Evolutionary conservation across 2,113 vertebrate species (phyloP).

Genomic region (Porphyrio hochstetteri): DNA sequence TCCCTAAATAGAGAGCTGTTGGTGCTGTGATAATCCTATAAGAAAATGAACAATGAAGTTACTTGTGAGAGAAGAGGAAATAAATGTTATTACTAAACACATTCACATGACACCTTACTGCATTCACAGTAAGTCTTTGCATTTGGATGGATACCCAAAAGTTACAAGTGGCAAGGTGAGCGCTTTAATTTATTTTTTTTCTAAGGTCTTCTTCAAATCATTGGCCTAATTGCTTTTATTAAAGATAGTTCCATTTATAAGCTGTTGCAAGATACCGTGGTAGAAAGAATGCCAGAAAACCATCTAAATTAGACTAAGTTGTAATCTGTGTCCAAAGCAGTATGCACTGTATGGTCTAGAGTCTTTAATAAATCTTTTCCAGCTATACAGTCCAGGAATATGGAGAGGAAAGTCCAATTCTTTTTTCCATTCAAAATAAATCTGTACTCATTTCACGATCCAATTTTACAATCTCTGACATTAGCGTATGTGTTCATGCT

Average conservation of each 20-base stretch:
- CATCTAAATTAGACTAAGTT: background rate
- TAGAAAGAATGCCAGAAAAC: conserved; percentile 30
- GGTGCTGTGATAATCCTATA: background rate
- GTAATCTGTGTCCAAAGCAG: conserved; percentile 36
- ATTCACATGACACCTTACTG: background rate
- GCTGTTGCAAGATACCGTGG: background rate
- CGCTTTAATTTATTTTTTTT: background rate
- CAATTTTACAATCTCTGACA: conserved; percentile 32
- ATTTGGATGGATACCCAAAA: background rate
- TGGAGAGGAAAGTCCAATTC: background rate
- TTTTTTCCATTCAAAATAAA: conserved; percentile 59
- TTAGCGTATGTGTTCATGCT: background rate
- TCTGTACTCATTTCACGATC: background rate
- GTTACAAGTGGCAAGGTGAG: background rate
- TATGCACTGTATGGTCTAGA: background rate
- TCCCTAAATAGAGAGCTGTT: background rate
- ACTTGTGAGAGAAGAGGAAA: background rate
- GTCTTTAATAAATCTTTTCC: conserved; percentile 44
- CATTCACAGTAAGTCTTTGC: background rate
- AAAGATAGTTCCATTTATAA: background rate
- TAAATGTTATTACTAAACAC: background rate
- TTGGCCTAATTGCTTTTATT: background rate
- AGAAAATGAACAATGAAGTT: background rate
- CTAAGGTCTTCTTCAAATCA: background rate
- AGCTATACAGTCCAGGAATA: conserved; percentile 42